Evolutionary conservation across 2,888 invertebrate genomes (phyloP), one percentile per base, ranked within the genome.

Genomic region (Volucella bombylans): DNA sequence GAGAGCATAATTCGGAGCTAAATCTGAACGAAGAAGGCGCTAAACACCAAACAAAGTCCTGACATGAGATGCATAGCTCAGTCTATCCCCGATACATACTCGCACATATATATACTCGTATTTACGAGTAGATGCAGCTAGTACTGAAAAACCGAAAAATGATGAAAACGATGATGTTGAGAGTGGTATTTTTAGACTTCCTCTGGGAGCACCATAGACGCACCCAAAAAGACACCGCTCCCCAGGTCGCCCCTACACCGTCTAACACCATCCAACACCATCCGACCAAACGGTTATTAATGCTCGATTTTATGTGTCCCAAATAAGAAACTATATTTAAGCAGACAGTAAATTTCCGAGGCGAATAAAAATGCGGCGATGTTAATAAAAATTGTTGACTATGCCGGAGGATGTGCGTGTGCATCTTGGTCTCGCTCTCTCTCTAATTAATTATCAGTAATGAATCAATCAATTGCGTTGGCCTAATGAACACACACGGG

Each of bases 251-350:
- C 31, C n/a, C 31, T 31, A 31, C 31, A 52, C 23, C 14, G n/a
- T 31, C 31, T 31, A 6, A 31, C 6, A 6, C 18, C 23, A 15
- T 10, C 47, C 8, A 45, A n/a, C n/a, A 6, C 8, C 47, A 47
- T 10, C 4, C 43, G 68, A 45, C 18, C 59, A 43, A 76, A 52
- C 68, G 67, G 67, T 61, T 73, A 79, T 79, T 57, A 79, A 80
- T 67, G 64, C 72, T 47, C 72, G 67, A 38, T 49, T 73, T 67
- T 61, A 67, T 67, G 82, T 69, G 82, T 79, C 82, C 82, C 79
- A 83, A 79, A 83, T 79, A 83, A 74, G 69, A 83, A 79, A 83
- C 68, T 83, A 79, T 74, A 83, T 83, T 83, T 83, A 83, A 73
- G 73, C 79, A 74, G 82, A 83, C 64, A 79, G 68, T 79, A 59